Base-by-base conservation (phyloP, 2,113 vertebrate genomes). In the Plotosus lineatus region DNA sequence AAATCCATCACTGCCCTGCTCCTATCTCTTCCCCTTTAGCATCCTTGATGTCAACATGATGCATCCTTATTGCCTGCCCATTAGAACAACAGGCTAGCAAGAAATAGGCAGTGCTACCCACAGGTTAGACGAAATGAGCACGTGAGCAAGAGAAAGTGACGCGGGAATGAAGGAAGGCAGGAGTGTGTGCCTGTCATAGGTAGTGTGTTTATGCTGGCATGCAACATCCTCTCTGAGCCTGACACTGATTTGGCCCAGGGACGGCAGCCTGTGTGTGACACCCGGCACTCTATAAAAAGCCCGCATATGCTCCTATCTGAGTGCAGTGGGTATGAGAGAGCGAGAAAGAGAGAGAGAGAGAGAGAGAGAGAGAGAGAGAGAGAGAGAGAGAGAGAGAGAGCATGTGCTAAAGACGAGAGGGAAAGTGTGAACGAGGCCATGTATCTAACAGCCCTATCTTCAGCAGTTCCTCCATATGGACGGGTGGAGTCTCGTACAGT, bases 401-500 rank as follows among this genome's bases (percentile, higher is more conserved):
- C 8, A 33, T n/a, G 82, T 36, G 46, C 15, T 33, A 23, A 26
- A 61, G 44, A 48, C 28, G 36, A 38, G n/a, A 31, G n/a, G 38
- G 36, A 58, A 19, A 60, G 28, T 38, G n/a, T 36, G 69, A 75
- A 33, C 31, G 76, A 93, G 94, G 91, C 94, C 90, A 89, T 91
- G 81, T 92, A 92, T 90, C 91, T 82, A 90, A 92, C 90, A 94
- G 94, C 93, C 93, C 92, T 90, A 85, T 89, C 93, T 58, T 76
- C 75, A 46, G 75, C 55, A 21, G 72, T 90, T 88, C 91, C 94
- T 94, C 95, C 97, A 98, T 97, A 98, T 98, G 97, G 96, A 92
- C 93, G 94, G 96, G 96, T 94, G 95, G 95, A 92, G 91, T 92
- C 91, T 94, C 76, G 80, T 73, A n/a, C 92, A 90, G 92, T 94